phyloP scores from a whole-genome alignment of 64 coral and sea anemone genomes.

The Acropora yongei region DNA sequence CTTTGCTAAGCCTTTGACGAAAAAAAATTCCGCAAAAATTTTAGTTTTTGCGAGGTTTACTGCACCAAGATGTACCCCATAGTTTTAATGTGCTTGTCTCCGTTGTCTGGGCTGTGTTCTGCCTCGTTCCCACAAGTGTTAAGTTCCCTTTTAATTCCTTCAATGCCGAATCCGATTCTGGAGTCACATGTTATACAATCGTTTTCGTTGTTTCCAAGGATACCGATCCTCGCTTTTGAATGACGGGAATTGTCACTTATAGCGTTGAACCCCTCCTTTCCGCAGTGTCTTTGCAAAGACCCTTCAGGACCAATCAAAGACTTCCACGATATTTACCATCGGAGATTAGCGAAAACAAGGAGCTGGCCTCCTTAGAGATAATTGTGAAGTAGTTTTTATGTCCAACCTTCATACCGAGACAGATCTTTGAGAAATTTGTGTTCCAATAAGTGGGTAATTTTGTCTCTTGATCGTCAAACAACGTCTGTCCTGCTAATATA shows the following conservation, averaged over 20 bases:
- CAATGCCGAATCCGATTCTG: conserved; percentile 35
- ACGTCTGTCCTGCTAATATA: neutral
- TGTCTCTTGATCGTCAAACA: conserved; percentile 50
- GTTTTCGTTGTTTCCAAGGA: conserved; percentile 30
- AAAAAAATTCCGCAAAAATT: too few species aligned
- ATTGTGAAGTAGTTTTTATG: neutral
- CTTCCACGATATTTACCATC: conserved; percentile 54
- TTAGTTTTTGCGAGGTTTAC: neutral
- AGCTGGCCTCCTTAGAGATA: conserved; percentile 3
- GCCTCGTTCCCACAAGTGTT: conserved; percentile 30
- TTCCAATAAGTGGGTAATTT: conserved; percentile 51
- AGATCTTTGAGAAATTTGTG: conserved; percentile 5
- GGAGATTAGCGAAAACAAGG: conserved; percentile 21
- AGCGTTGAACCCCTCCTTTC: conserved; percentile 55
- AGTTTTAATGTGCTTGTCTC: neutral
- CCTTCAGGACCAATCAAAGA: conserved; percentile 18
- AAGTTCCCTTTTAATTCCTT: too few species aligned
- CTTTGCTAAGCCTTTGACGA: too few species aligned
- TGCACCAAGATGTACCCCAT: conserved; percentile 49
- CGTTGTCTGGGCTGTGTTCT: neutral
- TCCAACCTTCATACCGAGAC: conserved; percentile 15
- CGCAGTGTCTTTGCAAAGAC: conserved; percentile 20
- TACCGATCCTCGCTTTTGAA: conserved; percentile 25
- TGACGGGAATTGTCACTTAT: neutral
- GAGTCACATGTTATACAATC: conserved; percentile 14